phyloP scores from a whole-genome alignment of 2,113 vertebrate species.

The Dipodomys ordii region DNA sequence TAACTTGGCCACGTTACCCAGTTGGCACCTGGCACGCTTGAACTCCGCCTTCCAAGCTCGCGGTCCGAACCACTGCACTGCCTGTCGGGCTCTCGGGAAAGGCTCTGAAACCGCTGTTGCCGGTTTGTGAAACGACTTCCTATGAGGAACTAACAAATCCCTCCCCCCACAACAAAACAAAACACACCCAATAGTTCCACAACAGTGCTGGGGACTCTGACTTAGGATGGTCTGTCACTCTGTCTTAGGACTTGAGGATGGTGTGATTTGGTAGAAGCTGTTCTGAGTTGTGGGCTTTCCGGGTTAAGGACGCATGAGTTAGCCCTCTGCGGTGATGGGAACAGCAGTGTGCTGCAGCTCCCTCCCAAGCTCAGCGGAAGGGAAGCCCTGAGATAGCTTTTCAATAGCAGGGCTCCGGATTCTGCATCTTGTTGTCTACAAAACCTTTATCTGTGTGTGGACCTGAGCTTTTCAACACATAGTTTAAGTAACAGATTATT shows the following conservation, averaged over 20 bases:
- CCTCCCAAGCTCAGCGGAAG: background rate
- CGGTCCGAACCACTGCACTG: fast-evolving
- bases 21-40: background rate
- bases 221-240: background rate
- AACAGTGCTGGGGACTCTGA: background rate
- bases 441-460: background rate
- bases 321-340: too few relatives aligned
- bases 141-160: background rate
- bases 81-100: background rate
- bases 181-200: background rate
- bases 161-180: too few relatives aligned
- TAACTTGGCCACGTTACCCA: background rate
- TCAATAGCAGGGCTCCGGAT: background rate
- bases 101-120: background rate
- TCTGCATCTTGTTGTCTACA: background rate
- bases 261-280: background rate
- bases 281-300: background rate
- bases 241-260: too few relatives aligned
- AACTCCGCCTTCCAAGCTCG: background rate
- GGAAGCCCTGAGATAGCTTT: background rate
- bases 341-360: background rate
- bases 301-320: background rate
- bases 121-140: background rate
- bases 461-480: background rate
- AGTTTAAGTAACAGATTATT: background rate